These are phyloP conservation scores for Gryllus longicercus DNA, from an alignment of 2,888 invertebrate genomes.

Conservation along the genomic window DNA sequence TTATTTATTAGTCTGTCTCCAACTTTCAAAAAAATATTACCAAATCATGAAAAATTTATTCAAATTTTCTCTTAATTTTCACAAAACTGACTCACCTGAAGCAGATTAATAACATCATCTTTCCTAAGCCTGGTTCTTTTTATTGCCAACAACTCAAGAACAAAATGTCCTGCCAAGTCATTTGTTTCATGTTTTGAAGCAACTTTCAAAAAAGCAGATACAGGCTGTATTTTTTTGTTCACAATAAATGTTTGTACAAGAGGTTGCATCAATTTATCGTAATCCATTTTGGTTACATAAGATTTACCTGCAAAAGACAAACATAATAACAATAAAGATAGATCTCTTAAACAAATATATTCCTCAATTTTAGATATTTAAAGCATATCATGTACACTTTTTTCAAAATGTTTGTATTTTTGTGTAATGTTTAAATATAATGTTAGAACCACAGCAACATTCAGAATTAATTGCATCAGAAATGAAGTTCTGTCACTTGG, in stretches of 20 bases:
- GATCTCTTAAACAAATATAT: too few species aligned
- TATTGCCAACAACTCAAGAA: background rate
- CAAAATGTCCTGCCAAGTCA: conserved; percentile 1
- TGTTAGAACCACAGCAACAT: too few species aligned
- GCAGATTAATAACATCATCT: background rate
- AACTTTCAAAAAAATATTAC: too few species aligned
- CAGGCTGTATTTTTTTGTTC: background rate
- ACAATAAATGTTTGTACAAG: background rate
- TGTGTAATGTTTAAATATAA: too few species aligned
- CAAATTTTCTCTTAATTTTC: background rate
- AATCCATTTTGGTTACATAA: background rate
- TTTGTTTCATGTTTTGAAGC: background rate
- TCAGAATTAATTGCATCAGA: too few species aligned
- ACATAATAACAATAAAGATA: background rate
- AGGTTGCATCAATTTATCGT: background rate
- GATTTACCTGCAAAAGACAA: background rate
- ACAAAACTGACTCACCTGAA: background rate
- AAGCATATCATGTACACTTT: too few species aligned
- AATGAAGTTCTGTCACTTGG: too few species aligned
- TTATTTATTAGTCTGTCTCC: too few species aligned
- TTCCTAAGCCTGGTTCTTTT: background rate
- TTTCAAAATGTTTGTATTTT: too few species aligned
- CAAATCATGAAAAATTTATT: too few species aligned
- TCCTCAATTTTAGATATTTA: too few species aligned
- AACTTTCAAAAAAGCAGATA: background rate